Conservation (phyloP, 2,113 vertebrate genomes). For the Bostrychus sinensis region DNA sequence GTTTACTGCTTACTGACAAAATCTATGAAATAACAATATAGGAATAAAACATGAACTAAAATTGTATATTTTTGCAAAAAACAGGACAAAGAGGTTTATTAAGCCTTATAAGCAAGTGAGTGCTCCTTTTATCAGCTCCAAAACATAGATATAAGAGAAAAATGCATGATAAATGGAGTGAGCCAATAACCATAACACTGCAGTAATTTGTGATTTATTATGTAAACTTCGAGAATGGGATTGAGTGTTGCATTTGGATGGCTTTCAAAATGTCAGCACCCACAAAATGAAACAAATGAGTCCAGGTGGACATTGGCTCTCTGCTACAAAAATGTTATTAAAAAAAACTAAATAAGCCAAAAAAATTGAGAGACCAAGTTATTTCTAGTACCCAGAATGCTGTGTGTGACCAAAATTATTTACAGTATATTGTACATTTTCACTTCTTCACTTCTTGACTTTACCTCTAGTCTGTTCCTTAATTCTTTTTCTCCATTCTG, state of each 20-base stretch:
- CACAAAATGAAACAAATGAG: conserved; percentile 19
- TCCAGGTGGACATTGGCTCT: neutral
- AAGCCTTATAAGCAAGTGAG: neutral
- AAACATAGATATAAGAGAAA: neutral
- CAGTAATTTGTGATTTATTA: conserved; percentile 5
- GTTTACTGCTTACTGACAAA: neutral
- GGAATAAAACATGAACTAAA: neutral
- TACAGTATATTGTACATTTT: no score
- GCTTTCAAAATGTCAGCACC: conserved; percentile 2
- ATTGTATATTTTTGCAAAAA: neutral
- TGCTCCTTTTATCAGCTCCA: conserved; percentile 16
- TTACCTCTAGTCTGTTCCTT: no score
- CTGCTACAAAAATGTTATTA: neutral
- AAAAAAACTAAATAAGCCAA: conserved; percentile 11
- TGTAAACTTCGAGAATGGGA: conserved; percentile 7
- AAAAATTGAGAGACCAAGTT: neutral
- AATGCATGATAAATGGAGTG: conserved; percentile 12
- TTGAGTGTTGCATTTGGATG: neutral
- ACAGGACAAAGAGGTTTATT: neutral
- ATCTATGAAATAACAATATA: neutral
- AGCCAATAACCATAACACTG: neutral
- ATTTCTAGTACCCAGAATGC: conserved; percentile 46
- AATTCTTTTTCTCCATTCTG: no score
- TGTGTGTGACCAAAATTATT: no score
- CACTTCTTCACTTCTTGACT: no score